phyloP scores from a whole-genome alignment of 2,113 vertebrate species.

The Rousettus leschenaultii region DNA sequence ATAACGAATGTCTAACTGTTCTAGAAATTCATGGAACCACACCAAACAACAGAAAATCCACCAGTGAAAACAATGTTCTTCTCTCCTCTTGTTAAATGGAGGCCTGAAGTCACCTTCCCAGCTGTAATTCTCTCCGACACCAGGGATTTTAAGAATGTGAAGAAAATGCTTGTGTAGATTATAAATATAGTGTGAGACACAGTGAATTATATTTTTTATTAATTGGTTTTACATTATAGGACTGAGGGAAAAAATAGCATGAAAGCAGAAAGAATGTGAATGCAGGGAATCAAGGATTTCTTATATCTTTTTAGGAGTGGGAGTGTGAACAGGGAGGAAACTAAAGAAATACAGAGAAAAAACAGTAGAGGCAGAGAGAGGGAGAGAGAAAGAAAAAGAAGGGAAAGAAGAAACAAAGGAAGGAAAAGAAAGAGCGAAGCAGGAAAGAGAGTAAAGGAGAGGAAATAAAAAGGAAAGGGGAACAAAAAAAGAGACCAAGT shows the following conservation, averaged over 20 bases:
- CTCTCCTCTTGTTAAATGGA: neutral
- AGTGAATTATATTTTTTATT: slow-evolving; percentile 64
- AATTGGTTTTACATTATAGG: slow-evolving; percentile 48
- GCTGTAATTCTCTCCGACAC: slow-evolving; percentile 42
- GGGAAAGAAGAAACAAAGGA: accelerated
- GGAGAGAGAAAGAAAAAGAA: too few species aligned
- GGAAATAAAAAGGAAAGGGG: neutral
- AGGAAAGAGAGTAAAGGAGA: neutral
- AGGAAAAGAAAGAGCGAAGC: too few species aligned
- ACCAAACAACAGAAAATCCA: neutral
- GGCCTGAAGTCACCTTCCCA: slow-evolving; percentile 44
- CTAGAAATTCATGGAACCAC: slow-evolving; percentile 20
- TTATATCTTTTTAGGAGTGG: neutral
- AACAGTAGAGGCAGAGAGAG: neutral
- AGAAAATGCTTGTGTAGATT: neutral
- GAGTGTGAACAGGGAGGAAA: neutral
- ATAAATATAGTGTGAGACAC: slow-evolving; percentile 57
- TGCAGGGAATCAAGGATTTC: neutral
- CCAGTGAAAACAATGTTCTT: slow-evolving; percentile 30
- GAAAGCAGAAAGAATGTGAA: slow-evolving; percentile 36
- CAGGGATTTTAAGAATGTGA: slow-evolving; percentile 52
- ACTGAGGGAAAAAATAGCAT: neutral
- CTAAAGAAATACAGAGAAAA: neutral
- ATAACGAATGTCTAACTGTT: slow-evolving; percentile 8
- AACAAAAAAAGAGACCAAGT: neutral